Evolutionary conservation across 2,113 vertebrate genomes (phyloP).

Genomic region (Phoxinus phoxinus): DNA sequence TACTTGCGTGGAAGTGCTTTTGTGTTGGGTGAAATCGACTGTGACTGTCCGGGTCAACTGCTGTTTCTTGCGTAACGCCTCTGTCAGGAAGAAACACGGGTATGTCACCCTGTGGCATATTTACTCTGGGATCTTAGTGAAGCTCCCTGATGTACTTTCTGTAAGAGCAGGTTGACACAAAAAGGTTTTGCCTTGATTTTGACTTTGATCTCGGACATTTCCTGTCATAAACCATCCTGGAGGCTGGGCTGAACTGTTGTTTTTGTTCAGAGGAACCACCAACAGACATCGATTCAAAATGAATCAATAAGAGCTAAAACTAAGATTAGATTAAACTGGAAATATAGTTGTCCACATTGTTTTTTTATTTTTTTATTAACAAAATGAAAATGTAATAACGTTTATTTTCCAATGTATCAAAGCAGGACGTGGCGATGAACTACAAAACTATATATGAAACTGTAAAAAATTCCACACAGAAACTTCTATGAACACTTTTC

Average conservation of each 20-base stretch:
- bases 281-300: background rate
- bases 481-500: background rate
- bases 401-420: background rate
- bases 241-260: background rate
- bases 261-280: background rate
- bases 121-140: background rate
- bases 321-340: background rate
- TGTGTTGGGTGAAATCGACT: slow-evolving; percentile 60
- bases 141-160: slow-evolving; percentile 61
- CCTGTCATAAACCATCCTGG: background rate
- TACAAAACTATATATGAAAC: too few species aligned
- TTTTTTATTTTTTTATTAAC: too few species aligned
- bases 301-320: background rate
- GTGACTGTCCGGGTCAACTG: background rate
- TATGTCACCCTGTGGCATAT: background rate
- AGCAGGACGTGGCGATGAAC: background rate
- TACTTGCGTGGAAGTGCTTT: slow-evolving; percentile 59
- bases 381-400: background rate
- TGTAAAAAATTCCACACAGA: background rate
- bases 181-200: background rate
- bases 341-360: background rate
- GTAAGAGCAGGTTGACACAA: slow-evolving; percentile 49
- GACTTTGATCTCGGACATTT: background rate
- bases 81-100: slow-evolving; percentile 28
- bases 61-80: slow-evolving; percentile 22